A percentile compares a stretch with the other conserved stretches of the same genome.
Evolutionary conservation across 2,797 vertebrate genomes (phyloP).

Genomic region (Oceanodroma leucorhoa): DNA sequence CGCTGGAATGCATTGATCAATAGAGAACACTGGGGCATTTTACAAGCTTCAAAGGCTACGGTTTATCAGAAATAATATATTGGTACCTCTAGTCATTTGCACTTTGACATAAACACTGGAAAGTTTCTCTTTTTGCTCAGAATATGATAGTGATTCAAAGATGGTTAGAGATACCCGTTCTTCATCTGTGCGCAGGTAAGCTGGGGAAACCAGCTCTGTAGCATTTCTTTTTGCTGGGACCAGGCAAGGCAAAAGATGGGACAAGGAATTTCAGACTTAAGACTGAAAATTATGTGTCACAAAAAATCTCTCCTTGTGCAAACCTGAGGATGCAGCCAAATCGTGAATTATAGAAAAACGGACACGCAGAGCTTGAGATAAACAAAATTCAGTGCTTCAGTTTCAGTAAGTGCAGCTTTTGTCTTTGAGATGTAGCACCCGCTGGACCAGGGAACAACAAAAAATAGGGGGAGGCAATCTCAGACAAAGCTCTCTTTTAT

Average conservation of each 20-base stretch:
- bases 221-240: neutral
- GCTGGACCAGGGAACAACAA: neutral
- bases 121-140: neutral
- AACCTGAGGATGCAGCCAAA: neutral
- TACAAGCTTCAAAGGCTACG: neutral
- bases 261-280: neutral
- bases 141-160: neutral
- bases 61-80: neutral
- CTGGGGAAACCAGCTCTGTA: neutral
- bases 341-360: neutral
- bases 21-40: neutral
- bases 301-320: neutral
- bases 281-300: accelerated
- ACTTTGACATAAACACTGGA: neutral
- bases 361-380: neutral
- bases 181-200: neutral
- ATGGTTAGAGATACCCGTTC: neutral
- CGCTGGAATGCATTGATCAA: neutral
- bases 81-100: neutral
- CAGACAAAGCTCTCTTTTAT: neutral
- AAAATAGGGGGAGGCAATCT: neutral
- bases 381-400: neutral
- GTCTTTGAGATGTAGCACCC: neutral
- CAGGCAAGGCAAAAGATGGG: neutral
- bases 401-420: neutral